Evolutionary conservation across 2,113 vertebrate species (phyloP).

Genomic region (Paramormyrops kingsleyae): DNA sequence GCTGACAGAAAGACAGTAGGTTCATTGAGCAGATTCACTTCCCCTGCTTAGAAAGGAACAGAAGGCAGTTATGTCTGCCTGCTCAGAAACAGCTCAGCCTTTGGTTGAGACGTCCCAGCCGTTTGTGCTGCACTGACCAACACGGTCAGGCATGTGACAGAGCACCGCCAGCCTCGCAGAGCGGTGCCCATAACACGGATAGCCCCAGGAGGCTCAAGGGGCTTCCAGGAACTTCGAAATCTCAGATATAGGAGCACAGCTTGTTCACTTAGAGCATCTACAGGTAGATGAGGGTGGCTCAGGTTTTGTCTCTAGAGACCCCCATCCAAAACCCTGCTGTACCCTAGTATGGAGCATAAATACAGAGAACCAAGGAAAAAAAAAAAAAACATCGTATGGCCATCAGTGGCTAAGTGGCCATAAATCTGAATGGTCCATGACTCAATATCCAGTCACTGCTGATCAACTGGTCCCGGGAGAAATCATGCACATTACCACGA

Average conservation of each 20-base stretch:
- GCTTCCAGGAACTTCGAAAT: background rate
- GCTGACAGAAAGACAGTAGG: background rate
- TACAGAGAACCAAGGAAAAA: background rate
- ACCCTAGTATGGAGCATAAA: background rate
- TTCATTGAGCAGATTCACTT: background rate
- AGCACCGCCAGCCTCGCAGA: background rate
- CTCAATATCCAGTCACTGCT: background rate
- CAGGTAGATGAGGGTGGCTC: background rate
- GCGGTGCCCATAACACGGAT: background rate
- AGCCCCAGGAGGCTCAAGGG: background rate
- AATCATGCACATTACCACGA: background rate
- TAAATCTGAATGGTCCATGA: background rate
- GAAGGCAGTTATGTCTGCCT: background rate
- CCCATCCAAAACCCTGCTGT: background rate
- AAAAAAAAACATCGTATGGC: background rate
- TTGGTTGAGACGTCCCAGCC: background rate
- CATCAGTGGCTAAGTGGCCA: background rate
- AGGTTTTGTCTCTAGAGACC: background rate
- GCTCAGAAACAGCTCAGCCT: background rate
- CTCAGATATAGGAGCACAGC: background rate
- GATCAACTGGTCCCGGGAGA: background rate
- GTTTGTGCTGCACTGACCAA: background rate
- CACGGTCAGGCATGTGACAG: background rate
- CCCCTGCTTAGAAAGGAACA: background rate
- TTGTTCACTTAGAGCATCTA: background rate